A percentile compares a stretch with the other conserved stretches of the same genome.
phyloP scores from a whole-genome alignment of 2,888 invertebrate species.

The Drosophila lacicola region DNA sequence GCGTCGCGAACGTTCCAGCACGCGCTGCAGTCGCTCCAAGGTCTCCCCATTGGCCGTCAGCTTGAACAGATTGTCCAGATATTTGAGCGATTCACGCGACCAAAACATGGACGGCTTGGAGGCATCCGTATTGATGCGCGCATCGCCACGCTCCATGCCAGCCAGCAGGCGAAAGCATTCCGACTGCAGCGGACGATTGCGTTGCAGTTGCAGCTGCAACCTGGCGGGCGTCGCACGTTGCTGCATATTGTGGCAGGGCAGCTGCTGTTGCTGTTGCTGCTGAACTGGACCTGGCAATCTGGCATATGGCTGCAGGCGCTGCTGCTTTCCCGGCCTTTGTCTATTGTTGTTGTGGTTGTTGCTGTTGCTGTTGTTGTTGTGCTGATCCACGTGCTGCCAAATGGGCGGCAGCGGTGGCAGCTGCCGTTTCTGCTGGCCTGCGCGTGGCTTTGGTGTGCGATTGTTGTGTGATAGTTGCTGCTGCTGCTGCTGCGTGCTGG shows the following conservation, averaged over 20 bases:
- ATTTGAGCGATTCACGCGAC: conserved; percentile 83
- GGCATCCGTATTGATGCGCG: conserved; percentile 50
- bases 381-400: conserved; percentile 38
- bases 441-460: conserved; percentile 38
- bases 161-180: conserved; percentile 65
- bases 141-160: conserved; percentile 47
- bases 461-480: conserved; percentile 22
- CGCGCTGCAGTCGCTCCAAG: conserved; percentile 71
- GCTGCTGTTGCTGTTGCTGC: conserved; percentile 30
- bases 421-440: conserved; percentile 1
- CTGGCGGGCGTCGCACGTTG: conserved; percentile 44
- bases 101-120: conserved; percentile 79
- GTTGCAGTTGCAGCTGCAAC: conserved; percentile 47
- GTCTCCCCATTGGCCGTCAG: conserved; percentile 55
- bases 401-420: conserved; percentile 21
- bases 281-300: conserved; percentile 6
- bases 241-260: conserved; percentile 59
- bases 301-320: conserved; percentile 21
- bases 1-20: conserved; percentile 76
- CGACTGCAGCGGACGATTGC: conserved; percentile 42
- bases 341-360: conserved; percentile 16
- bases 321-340: conserved; percentile 7
- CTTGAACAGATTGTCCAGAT: conserved; percentile 75
- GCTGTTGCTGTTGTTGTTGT: conserved; percentile 23
- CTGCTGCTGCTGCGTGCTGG: conserved; percentile 20